phyloP scores from a whole-genome alignment of 1,140 invertebrate species.

The Drosophila setifemur region DNA sequence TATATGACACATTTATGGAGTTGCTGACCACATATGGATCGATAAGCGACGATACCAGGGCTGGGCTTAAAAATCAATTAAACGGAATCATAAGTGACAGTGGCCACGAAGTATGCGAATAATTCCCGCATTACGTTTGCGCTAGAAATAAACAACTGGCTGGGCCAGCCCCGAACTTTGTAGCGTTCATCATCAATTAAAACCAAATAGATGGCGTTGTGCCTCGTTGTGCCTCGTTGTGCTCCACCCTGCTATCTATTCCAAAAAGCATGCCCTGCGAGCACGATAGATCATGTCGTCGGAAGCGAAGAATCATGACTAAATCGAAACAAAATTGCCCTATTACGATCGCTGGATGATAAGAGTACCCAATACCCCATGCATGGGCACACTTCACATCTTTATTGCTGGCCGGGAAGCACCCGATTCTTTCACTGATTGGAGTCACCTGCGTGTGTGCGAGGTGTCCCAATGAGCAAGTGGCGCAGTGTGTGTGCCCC shows the following conservation, averaged over 20 bases:
- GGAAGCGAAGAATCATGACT: constrained; percentile 46
- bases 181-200: constrained; percentile 56
- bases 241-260: constrained; percentile 22
- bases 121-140: constrained; percentile 52
- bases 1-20: constrained; percentile 55
- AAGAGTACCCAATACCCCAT: constrained; percentile 20
- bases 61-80: constrained; percentile 55
- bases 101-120: constrained; percentile 6
- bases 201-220: constrained; percentile 31
- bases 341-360: constrained; percentile 55
- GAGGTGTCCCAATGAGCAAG: constrained; percentile 39
- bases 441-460: not conserved
- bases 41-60: constrained; percentile 30
- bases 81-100: constrained; percentile 1
- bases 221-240: not conserved
- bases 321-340: constrained; percentile 58
- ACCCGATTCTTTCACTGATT: constrained; percentile 30
- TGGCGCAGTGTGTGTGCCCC: constrained; percentile 17
- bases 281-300: constrained; percentile 48
- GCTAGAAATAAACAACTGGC: constrained; percentile 45
- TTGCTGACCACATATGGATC: constrained; percentile 20
- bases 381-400: constrained; percentile 2
- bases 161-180: constrained; percentile 50
- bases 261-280: not conserved
- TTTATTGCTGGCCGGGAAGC: constrained; percentile 45